Evolutionary conservation across 2,888 invertebrate genomes (phyloP), one percentile per base, ranked within the genome.

Genomic region (Amphiduros pacificus): DNA sequence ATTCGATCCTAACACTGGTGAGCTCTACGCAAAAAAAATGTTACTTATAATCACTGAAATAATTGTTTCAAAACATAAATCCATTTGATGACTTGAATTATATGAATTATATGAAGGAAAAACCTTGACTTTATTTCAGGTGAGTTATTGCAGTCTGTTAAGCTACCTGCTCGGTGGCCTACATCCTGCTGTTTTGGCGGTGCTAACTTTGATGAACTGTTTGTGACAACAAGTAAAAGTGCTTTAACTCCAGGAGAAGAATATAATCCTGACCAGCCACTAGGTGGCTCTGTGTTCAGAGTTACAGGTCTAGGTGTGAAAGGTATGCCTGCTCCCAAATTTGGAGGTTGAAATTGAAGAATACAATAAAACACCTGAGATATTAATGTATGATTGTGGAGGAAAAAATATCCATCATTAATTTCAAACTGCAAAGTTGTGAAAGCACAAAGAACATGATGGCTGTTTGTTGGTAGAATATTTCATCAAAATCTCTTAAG

Each of bases 1-100:
- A 55, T 73, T 79, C 61, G 81, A 83, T 66, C 76, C 78, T 22
- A 71, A 73, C 54, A 82, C 77, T 65, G 80, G 82, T 81, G 63
- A 51, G 62, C 17, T n/a, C n/a, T n/a, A n/a, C n/a, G n/a, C n/a
- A n/a, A n/a, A n/a, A n/a, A n/a, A n/a, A n/a, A n/a, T n/a, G n/a
- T n/a, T n/a, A n/a, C n/a, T n/a, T n/a, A n/a, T n/a, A n/a, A n/a
- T n/a, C n/a, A n/a, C n/a, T n/a, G n/a, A n/a, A n/a, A n/a, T n/a
- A n/a, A n/a, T n/a, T n/a, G n/a, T n/a, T n/a, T n/a, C n/a, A n/a
- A n/a, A n/a, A n/a, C n/a, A n/a, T n/a, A n/a, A n/a, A n/a, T n/a
- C n/a, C n/a, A n/a, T n/a, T n/a, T n/a, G n/a, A n/a, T n/a, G n/a
- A n/a, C n/a, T n/a, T n/a, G n/a, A n/a, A n/a, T n/a, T n/a, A n/a